Evolutionary conservation across 1,140 invertebrate species (phyloP).

Genomic region (Notospermus geniculatus): DNA sequence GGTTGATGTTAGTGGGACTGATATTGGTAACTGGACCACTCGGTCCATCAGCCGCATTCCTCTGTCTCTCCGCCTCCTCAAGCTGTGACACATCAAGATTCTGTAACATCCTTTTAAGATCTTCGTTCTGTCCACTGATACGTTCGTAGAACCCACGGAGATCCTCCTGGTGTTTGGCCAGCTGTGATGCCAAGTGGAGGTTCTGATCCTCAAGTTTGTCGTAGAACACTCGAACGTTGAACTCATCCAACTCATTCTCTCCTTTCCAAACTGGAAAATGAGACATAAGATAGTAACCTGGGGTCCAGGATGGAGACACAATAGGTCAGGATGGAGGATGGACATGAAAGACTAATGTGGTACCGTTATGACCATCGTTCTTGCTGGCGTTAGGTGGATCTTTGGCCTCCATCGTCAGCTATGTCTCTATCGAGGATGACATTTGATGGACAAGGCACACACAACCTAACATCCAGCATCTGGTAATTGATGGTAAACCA

Average conservation of each 20-base stretch:
- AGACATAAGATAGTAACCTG: too few species aligned
- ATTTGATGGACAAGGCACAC: too few species aligned
- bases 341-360: too few species aligned
- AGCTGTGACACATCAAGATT: slow-evolving; percentile 43
- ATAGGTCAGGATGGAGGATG: too few species aligned
- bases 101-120: slow-evolving; percentile 40
- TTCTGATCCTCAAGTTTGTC: slow-evolving; percentile 55
- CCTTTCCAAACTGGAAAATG: slow-evolving; percentile 24
- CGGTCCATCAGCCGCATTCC: slow-evolving; percentile 24
- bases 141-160: slow-evolving; percentile 44
- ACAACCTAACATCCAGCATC: too few species aligned
- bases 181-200: slow-evolving; percentile 48
- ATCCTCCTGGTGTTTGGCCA: slow-evolving; percentile 48
- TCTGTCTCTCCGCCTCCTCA: slow-evolving; percentile 32
- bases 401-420: too few species aligned
- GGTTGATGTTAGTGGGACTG: neutral
- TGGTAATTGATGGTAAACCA: too few species aligned
- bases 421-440: too few species aligned
- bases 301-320: too few species aligned
- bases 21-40: slow-evolving; percentile 33
- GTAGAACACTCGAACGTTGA: slow-evolving; percentile 51
- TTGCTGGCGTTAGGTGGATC: too few species aligned
- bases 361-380: too few species aligned
- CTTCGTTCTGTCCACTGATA: slow-evolving; percentile 46
- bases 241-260: slow-evolving; percentile 43